These are phyloP conservation scores for Petromus typicus DNA, from an alignment of 2,113 vertebrate genomes.

Conservation along the genomic window DNA sequence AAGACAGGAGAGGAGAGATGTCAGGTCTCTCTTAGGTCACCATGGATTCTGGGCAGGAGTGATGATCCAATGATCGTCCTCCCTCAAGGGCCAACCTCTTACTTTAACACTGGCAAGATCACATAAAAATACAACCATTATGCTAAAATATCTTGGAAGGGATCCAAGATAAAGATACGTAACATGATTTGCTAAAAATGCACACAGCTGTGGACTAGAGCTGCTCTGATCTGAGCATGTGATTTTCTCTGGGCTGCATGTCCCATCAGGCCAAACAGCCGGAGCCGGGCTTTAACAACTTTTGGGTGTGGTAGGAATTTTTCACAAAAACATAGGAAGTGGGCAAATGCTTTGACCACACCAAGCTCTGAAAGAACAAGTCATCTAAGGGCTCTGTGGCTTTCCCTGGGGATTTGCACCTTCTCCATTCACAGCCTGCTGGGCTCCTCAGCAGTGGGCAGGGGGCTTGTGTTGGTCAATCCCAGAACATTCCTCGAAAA, in stretches of 20 bases:
- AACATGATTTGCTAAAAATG: not conserved
- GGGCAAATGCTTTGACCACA: not conserved
- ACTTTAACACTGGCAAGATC: not conserved
- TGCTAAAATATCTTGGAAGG: not conserved
- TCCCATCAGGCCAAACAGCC: not conserved
- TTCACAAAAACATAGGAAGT: not conserved
- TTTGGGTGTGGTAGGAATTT: not conserved
- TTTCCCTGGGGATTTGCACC: not conserved
- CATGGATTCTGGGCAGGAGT: constrained; percentile 24
- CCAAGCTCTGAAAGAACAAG: not conserved
- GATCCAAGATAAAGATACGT: not conserved
- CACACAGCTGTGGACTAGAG: not conserved
- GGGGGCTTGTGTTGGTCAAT: not conserved
- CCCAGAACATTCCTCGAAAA: not conserved
- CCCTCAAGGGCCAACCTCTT: not conserved
- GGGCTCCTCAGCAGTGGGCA: not conserved
- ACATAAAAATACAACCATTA: constrained; percentile 31
- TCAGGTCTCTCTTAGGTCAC: constrained; percentile 31
- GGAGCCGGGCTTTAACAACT: not conserved
- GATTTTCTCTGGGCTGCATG: not conserved
- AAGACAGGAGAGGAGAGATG: not conserved
- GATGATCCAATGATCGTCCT: not conserved
- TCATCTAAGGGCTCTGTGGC: not conserved
- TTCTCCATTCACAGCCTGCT: not conserved
- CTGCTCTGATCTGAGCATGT: not conserved